phyloP scores from a whole-genome alignment of 1,140 invertebrate genomes.

The Drosophila orena region DNA sequence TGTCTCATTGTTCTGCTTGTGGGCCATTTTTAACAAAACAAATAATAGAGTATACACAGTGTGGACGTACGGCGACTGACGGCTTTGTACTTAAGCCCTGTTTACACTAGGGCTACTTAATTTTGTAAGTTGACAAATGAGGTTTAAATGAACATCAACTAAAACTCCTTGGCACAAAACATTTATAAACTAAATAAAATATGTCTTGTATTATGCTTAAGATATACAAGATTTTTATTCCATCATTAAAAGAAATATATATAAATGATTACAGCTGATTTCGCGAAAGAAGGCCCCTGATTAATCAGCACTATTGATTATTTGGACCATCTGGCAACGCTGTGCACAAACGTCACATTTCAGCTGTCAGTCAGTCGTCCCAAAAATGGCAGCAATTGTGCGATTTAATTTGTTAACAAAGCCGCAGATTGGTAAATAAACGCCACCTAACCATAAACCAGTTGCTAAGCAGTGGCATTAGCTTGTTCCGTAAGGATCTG shows the following conservation, averaged over 20 bases:
- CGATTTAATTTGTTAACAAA: constrained; percentile 79
- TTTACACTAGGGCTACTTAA: neutral
- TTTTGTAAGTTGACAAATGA: too few species aligned
- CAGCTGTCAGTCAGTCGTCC: constrained; percentile 62
- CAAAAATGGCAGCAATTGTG: constrained; percentile 79
- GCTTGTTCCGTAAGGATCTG: neutral
- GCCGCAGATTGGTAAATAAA: constrained; percentile 74
- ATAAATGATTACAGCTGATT: neutral
- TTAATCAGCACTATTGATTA: neutral
- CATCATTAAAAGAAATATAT: too few species aligned
- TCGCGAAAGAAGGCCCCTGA: too few species aligned
- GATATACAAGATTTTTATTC: too few species aligned
- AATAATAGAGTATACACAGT: constrained; percentile 26
- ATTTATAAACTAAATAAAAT: too few species aligned
- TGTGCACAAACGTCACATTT: constrained; percentile 38
- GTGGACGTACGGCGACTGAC: neutral
- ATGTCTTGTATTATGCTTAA: too few species aligned
- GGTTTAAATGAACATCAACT: too few species aligned
- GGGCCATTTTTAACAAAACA: constrained; percentile 56
- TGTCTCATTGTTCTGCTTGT: constrained; percentile 19
- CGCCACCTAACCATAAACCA: neutral
- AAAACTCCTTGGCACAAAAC: too few species aligned
- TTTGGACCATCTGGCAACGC: constrained; percentile 39
- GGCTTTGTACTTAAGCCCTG: too few species aligned
- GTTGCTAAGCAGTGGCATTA: too few species aligned